Evolutionary conservation across 1,140 invertebrate species (phyloP), one percentile per base, ranked within the genome.

Genomic region (Trichonephila clavata): DNA sequence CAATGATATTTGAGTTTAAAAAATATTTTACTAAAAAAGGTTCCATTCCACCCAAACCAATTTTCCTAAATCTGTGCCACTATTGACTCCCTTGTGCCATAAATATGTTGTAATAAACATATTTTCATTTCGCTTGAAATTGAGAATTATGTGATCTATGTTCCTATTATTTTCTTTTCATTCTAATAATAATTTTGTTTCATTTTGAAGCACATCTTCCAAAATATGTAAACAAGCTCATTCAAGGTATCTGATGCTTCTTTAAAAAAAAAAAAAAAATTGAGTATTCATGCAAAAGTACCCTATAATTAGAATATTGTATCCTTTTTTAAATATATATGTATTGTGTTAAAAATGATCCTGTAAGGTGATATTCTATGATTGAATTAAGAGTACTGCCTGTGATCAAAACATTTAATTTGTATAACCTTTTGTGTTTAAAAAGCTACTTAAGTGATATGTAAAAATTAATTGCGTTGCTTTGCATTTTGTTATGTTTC

Each of bases 11-110:
- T 18, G 39, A 83, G 21, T 50, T 83, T 14, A 20, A 16, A 77
- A 77, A 77, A 18, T 77, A 39, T 18, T 39, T 77, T 77, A 18
- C 7, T 39, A 20, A 27, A 27, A 71, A 71, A 71, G 13, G 32
- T 77, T 77, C 14, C 14, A 39, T 32, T 59, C 21, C 4, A 32
- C 1, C 21, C 39, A 84, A 59, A 59, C 83, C 14, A 84, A 84
- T 84, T 87, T 87, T 63, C 86, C 61, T 87, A 63, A 63, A 63
- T 63, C 61, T 63, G 86, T 87, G 86, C 86, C 86, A 87, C 86
- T 32, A 32, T 61, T 86, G 43, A 80, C 24, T 27, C 81, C 27
- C 20, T 50, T n/a, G 89, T 90, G 89, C 89, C 89, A 90, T 90
- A 90, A n/a, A 59, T 32, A 77, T 80, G 68, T 60, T 50, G 50